Evolutionary conservation across 1,140 invertebrate species (phyloP), one percentile per base, ranked within the genome.

Genomic region (Steinernema feltiae): DNA sequence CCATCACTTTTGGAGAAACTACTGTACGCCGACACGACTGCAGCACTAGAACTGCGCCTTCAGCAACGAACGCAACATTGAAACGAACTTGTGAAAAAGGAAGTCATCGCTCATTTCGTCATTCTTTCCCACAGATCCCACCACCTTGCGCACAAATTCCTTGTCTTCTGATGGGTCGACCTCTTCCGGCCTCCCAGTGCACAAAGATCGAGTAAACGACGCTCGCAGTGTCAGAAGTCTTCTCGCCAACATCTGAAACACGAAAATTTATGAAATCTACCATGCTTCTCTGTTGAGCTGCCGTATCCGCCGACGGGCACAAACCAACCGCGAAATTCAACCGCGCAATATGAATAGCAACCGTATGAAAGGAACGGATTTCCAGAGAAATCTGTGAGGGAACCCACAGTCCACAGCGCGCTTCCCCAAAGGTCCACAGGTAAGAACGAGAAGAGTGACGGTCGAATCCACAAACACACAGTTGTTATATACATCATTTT

Each of bases 401-500:
- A n/a, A n/a, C n/a, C n/a, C n/a, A n/a, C n/a, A n/a, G n/a, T n/a
- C n/a, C n/a, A n/a, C n/a, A n/a, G n/a, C n/a, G n/a, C n/a, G n/a
- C n/a, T n/a, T n/a, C n/a, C n/a, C n/a, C n/a, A n/a, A n/a, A n/a
- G n/a, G n/a, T n/a, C n/a, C n/a, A n/a, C n/a, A n/a, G n/a, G n/a
- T n/a, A n/a, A n/a, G n/a, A n/a, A n/a, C n/a, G n/a, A n/a, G n/a
- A n/a, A n/a, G n/a, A n/a, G n/a, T n/a, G n/a, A n/a, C n/a, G n/a
- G n/a, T n/a, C n/a, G n/a, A n/a, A n/a, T n/a, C n/a, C n/a, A n/a
- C n/a, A n/a, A n/a, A n/a, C n/a, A n/a, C n/a, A n/a, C n/a, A n/a
- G n/a, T n/a, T n/a, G n/a, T n/a, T n/a, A 63, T 63, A n/a, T 63
- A 63, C 53, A 63, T 46, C 41, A 46, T n/a, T 46, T 46, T 46